A percentile compares a stretch with the other conserved stretches of the same genome.
Conservation (phyloP, 2,888 invertebrate genomes). For the Arrhopalites spinosus region DNA sequence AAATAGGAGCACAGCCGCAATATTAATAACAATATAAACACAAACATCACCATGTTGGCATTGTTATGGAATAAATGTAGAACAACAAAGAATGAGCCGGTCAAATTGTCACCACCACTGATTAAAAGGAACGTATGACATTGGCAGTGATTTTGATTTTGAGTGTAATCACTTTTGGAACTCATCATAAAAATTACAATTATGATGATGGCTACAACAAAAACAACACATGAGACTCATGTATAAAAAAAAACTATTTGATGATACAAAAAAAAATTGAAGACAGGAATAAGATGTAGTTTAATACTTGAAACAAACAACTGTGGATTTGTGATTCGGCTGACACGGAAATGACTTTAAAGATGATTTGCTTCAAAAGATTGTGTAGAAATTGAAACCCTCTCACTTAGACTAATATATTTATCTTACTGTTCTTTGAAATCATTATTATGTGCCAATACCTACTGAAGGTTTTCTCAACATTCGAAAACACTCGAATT, state of each 20-base stretch:
- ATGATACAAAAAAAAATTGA: background rate
- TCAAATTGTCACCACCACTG: background rate
- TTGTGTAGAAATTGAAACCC: background rate
- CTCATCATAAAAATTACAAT: background rate
- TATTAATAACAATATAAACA: background rate
- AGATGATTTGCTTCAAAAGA: background rate
- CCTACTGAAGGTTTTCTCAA: too few species aligned
- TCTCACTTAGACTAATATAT: background rate
- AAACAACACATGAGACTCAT: background rate
- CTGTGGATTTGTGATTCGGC: background rate
- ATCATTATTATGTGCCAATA: too few species aligned
- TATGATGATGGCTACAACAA: background rate
- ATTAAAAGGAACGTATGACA: conserved; percentile 7
- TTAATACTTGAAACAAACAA: background rate
- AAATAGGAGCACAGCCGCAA: conserved; percentile 7
- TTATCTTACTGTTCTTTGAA: too few species aligned
- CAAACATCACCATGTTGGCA: background rate
- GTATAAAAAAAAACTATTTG: background rate
- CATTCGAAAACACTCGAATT: too few species aligned
- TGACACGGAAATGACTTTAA: background rate
- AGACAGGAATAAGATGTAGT: background rate
- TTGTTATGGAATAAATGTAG: background rate
- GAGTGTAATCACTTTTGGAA: background rate
- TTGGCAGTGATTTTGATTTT: conserved; percentile 3
- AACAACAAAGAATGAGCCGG: background rate